Evolutionary conservation across 2,888 invertebrate species (phyloP).

Genomic region (Tiphia femorata): DNA sequence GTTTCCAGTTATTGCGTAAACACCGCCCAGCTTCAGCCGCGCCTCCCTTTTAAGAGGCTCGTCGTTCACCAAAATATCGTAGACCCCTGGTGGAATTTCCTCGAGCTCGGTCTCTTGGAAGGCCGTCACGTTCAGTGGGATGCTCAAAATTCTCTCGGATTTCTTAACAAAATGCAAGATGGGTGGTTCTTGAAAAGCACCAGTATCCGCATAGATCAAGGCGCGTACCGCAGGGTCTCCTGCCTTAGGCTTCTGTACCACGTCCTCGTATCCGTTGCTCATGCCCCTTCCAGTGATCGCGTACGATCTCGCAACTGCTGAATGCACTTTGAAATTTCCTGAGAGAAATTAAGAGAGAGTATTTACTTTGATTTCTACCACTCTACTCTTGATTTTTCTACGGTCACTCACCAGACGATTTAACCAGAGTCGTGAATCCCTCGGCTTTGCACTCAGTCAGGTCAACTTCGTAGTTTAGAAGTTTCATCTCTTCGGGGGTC

Average conservation of each 20-base stretch:
- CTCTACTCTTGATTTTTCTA: too few species aligned
- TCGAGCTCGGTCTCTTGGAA: slow-evolving; percentile 28
- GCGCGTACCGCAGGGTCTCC: slow-evolving; percentile 63
- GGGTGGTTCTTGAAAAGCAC: too few species aligned
- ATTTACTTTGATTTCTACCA: too few species aligned
- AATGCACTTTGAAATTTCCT: not conserved
- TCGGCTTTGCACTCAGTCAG: slow-evolving; percentile 30
- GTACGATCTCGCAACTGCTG: slow-evolving; percentile 37
- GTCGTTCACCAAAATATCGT: slow-evolving; percentile 67
- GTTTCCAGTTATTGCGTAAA: slow-evolving; percentile 74
- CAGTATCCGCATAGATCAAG: slow-evolving; percentile 56
- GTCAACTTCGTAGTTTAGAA: slow-evolving; percentile 26
- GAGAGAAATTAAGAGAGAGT: too few species aligned
- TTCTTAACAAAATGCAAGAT: slow-evolving; percentile 5
- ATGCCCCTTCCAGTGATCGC: slow-evolving; percentile 16
- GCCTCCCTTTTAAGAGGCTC: slow-evolving; percentile 60
- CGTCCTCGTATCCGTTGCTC: slow-evolving; percentile 45
- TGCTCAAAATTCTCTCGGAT: not conserved
- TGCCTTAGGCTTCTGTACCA: slow-evolving; percentile 52
- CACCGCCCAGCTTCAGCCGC: slow-evolving; percentile 74
- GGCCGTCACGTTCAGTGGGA: not conserved
- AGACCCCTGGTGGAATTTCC: slow-evolving; percentile 64
- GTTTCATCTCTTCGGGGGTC: slow-evolving; percentile 8
- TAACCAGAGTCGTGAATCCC: not conserved
- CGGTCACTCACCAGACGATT: too few species aligned